A percentile compares a stretch with the other conserved stretches of the same genome.
phyloP scores from a whole-genome alignment of 2,888 invertebrate genomes.

The Galeopsomyia nigrocyanea region DNA sequence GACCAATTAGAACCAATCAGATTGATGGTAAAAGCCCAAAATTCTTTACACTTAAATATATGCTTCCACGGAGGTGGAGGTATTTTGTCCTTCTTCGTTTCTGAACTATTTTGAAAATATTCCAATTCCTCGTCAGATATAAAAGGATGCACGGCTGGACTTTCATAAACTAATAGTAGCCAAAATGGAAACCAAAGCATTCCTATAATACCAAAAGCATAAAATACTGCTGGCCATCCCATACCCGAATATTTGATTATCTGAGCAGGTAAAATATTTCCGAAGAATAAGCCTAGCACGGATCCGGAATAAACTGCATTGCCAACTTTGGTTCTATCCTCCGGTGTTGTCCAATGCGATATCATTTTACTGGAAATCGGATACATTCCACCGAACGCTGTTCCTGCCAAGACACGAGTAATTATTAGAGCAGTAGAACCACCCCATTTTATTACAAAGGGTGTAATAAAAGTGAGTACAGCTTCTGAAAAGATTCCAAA shows the following conservation, averaged over 20 bases:
- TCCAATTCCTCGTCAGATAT: conserved; percentile 50
- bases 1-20: conserved; percentile 64
- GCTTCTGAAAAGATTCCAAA: conserved; percentile 84
- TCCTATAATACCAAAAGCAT: conserved; percentile 79
- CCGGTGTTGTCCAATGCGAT: conserved; percentile 83
- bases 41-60: conserved; percentile 73
- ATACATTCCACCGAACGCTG: conserved; percentile 86
- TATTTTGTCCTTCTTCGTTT: conserved; percentile 10
- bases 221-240: conserved; percentile 80
- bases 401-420: conserved; percentile 80
- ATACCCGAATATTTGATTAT: conserved; percentile 59
- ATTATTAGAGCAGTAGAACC: conserved; percentile 78
- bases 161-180: conserved; percentile 63
- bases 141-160: conserved; percentile 53
- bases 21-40: conserved; percentile 82
- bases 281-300: conserved; percentile 66
- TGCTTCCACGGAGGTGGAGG: conserved; percentile 60
- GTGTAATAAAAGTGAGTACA: conserved; percentile 82
- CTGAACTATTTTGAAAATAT: conserved; percentile 31
- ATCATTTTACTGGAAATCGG: conserved; percentile 83
- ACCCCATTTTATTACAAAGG: conserved; percentile 74
- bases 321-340: conserved; percentile 61
- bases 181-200: conserved; percentile 78
- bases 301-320: conserved; percentile 4
- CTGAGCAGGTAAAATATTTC: conserved; percentile 75